Conservation (phyloP, 2,888 invertebrate species). For the Yponomeuta malinellus region DNA sequence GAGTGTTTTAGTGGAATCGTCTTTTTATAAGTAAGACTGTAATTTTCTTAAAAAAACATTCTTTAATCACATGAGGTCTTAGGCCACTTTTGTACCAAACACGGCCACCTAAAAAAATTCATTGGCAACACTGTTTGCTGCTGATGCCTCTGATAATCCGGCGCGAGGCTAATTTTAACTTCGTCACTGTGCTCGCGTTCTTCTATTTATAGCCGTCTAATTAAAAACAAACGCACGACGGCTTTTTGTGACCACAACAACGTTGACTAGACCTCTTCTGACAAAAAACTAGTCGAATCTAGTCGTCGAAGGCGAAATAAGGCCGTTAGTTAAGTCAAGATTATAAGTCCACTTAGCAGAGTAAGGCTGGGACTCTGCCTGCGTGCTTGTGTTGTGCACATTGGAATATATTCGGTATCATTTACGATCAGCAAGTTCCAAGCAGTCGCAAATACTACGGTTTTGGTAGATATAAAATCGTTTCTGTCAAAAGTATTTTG, state of each 20-base stretch:
- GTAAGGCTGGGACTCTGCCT: neutral
- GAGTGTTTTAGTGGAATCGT: too few relatives aligned
- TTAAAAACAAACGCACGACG: neutral
- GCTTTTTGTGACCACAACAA: neutral
- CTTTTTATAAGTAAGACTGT: too few relatives aligned
- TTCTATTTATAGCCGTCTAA: neutral
- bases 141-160: conserved; percentile 1
- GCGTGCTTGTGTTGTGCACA: neutral
- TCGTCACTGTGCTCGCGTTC: conserved; percentile 13
- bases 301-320: neutral
- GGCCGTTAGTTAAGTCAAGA: neutral
- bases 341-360: neutral
- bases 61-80: too few relatives aligned
- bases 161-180: conserved; percentile 4
- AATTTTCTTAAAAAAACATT: too few relatives aligned
- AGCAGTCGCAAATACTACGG: too few relatives aligned
- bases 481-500: too few relatives aligned
- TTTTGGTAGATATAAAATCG: too few relatives aligned
- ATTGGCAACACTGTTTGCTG: too few relatives aligned
- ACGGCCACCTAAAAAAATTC: too few relatives aligned
- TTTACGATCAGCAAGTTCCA: too few relatives aligned
- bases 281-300: neutral
- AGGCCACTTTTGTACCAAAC: too few relatives aligned
- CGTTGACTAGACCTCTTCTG: neutral
- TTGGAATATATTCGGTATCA: neutral